These are phyloP conservation scores for Mantis religiosa DNA, from an alignment of 2,888 invertebrate genomes.

Conservation along the genomic window DNA sequence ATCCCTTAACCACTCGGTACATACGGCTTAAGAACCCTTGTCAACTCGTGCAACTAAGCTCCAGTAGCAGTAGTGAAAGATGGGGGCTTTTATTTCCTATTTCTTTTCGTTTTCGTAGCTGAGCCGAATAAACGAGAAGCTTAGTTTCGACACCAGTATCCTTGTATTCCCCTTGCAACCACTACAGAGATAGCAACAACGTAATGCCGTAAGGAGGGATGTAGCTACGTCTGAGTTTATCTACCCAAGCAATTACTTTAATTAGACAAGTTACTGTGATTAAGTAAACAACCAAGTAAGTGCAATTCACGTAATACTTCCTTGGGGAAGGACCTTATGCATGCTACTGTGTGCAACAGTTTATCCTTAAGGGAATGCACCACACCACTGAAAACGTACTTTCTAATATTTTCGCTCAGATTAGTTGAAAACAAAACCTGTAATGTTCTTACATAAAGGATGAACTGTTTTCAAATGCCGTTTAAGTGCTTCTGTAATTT, in stretches of 20 bases:
- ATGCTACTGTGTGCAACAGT: no score
- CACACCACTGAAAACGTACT: no score
- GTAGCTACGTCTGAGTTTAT: not conserved
- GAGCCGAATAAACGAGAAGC: not conserved
- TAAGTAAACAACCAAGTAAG: not conserved
- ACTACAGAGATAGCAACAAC: not conserved
- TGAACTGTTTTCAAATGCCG: no score
- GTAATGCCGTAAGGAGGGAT: no score
- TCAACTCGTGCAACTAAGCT: not conserved
- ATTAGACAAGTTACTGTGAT: not conserved
- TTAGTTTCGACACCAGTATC: not conserved
- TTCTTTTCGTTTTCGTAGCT: not conserved
- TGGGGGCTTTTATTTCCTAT: not conserved
- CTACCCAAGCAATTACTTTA: not conserved
- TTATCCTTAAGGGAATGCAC: no score
- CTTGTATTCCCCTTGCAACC: not conserved
- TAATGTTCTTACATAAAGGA: no score
- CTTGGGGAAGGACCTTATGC: no score
- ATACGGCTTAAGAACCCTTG: not conserved
- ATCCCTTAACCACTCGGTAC: not conserved
- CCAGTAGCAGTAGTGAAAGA: not conserved
- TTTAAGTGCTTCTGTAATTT: no score
- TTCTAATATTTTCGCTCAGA: no score
- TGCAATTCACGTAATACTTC: no score
- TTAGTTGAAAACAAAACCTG: no score